Evolutionary conservation across 2,888 invertebrate species (phyloP), one percentile per base, ranked within the genome.

Genomic region (Latrodectus hesperus): DNA sequence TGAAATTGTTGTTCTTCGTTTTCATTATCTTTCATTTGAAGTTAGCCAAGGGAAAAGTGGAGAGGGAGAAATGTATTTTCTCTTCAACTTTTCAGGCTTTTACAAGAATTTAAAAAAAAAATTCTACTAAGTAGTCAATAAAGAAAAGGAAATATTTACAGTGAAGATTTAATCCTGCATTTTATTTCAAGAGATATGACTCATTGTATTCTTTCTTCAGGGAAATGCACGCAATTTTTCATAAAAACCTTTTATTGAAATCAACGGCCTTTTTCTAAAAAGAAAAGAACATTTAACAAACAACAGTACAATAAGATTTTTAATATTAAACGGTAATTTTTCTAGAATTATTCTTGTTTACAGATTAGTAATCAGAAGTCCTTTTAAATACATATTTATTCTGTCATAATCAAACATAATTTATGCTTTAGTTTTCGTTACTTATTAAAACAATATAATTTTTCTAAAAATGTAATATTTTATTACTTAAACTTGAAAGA

Each of bases 1-100:
- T 73, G 64, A 68, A 73, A 75, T 60, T 85, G 53, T 68, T 75
- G 65, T 84, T 84, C 76, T 77, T 84, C 75, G 67, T 85, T 85
- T 85, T 80, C 79, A 85, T 80, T 80, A 74, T 60, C 72, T 73
- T 68, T 78, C 55, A 55, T 17, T 53, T 60, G 64, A 60, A 17
- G 16, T 52, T 71, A 12, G 17, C 51, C 16, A n/a, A 60, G n/a
- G 55, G 65, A 49, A 52, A 60, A 52, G 6, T 52, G 53, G 55
- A 53, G 49, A 14, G n/a, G 22, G n/a, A 11, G 17, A 75, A 60
- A 75, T n/a, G 38, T 49, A 5, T 12, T 70, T 71, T 71, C 26
- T 65, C 64, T 49, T 80, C 80, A 26, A 17, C 38, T 80, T 52
- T 55, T 5, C 52, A 26, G 72, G 51, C 64, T 72, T 17, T 17